Evolutionary conservation across 2,113 vertebrate genomes (phyloP).

Genomic region (Typhlomys cinereus): DNA sequence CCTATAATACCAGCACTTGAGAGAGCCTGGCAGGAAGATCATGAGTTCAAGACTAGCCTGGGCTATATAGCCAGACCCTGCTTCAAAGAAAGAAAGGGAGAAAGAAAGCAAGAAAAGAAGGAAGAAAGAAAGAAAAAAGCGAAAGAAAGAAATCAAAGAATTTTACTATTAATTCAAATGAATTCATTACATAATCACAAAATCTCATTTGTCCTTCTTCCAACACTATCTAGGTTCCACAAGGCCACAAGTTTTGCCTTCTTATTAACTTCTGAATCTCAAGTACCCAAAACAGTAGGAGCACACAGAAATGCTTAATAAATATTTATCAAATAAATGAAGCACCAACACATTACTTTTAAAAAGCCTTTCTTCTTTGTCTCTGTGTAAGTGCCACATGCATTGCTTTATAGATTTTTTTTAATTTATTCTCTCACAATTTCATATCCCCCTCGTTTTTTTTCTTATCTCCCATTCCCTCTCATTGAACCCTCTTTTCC

Average conservation of each 20-base stretch:
- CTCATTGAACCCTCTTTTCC: too few relatives aligned
- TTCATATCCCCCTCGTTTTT: too few relatives aligned
- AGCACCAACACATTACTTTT: neutral
- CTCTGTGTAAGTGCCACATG: neutral
- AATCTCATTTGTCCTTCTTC: neutral
- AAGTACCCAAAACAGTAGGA: neutral
- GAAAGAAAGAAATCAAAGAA: neutral
- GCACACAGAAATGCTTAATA: neutral
- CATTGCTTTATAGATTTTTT: neutral
- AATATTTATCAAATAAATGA: conserved; percentile 4
- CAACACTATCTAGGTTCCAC: neutral
- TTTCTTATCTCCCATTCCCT: too few relatives aligned
- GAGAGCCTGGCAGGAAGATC: neutral
- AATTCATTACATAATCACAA: neutral
- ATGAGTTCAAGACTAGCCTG: neutral
- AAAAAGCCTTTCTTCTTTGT: neutral
- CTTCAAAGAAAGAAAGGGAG: neutral
- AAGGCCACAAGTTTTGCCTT: neutral
- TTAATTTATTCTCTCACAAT: too few relatives aligned
- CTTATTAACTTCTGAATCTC: neutral
- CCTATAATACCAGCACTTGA: neutral
- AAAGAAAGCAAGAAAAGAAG: too few relatives aligned
- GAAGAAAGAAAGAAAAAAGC: too few relatives aligned
- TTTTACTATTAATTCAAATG: neutral
- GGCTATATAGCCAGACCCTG: neutral